phyloP scores from a whole-genome alignment of 1,140 invertebrate genomes.

The Aphelinus certus region DNA sequence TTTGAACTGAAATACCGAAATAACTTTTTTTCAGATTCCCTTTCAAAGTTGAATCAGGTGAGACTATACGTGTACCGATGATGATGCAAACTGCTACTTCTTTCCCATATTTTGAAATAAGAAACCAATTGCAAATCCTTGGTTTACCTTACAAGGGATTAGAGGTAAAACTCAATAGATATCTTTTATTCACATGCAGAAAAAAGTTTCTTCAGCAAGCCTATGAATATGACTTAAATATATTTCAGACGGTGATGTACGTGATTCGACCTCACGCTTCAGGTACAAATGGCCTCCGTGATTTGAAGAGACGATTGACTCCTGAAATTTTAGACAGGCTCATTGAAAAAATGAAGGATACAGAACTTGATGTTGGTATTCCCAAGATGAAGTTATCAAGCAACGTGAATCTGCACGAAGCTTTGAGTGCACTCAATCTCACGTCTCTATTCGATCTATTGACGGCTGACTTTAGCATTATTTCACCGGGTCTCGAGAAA shows the following conservation, averaged over 20 bases:
- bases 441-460: slow-evolving; percentile 69
- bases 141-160: too few relatives aligned
- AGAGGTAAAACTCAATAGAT: too few relatives aligned
- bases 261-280: slow-evolving; percentile 72
- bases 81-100: too few relatives aligned
- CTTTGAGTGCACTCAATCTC: slow-evolving; percentile 68
- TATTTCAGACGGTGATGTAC: slow-evolving; percentile 70
- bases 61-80: too few relatives aligned
- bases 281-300: slow-evolving; percentile 60
- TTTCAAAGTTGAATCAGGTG: too few relatives aligned
- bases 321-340: slow-evolving; percentile 65
- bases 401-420: slow-evolving; percentile 64
- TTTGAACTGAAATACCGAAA: too few relatives aligned
- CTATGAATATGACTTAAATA: too few relatives aligned
- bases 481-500: slow-evolving; percentile 61
- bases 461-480: slow-evolving; percentile 67
- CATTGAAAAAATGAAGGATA: slow-evolving; percentile 62
- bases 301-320: slow-evolving; percentile 66
- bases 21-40: too few relatives aligned
- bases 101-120: too few relatives aligned
- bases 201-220: too few relatives aligned
- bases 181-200: too few relatives aligned
- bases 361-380: slow-evolving; percentile 67
- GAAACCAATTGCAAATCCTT: too few relatives aligned
- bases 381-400: slow-evolving; percentile 76